phyloP scores from a whole-genome alignment of 1,140 invertebrate genomes.

The Spodoptera litura region DNA sequence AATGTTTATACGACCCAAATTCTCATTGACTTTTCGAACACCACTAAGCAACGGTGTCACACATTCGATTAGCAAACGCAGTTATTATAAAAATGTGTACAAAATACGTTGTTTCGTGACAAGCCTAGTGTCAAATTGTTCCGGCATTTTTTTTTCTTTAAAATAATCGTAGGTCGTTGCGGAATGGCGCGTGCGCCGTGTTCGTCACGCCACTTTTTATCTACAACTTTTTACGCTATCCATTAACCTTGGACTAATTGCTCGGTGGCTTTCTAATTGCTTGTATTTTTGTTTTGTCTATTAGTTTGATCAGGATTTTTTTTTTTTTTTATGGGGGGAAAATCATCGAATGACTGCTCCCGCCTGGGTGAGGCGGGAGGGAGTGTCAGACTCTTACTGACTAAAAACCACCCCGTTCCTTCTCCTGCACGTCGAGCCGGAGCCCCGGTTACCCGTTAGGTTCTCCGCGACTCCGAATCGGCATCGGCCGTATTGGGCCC shows the following conservation, averaged over 20 bases:
- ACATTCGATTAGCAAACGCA: constrained; percentile 29
- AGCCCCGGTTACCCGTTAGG: too few relatives aligned
- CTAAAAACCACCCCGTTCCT: too few relatives aligned
- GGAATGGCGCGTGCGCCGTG: constrained; percentile 64
- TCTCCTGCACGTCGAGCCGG: too few relatives aligned
- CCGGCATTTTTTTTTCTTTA: constrained; percentile 51
- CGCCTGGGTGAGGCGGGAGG: too few relatives aligned
- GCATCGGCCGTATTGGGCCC: too few relatives aligned
- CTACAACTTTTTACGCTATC: constrained; percentile 62
- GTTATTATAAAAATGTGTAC: constrained; percentile 40
- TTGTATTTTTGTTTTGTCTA: constrained; percentile 33
- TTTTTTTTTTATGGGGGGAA: too few relatives aligned
- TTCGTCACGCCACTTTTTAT: constrained; percentile 62
- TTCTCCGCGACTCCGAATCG: too few relatives aligned
- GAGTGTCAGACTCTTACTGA: too few relatives aligned
- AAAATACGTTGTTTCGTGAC: constrained; percentile 40
- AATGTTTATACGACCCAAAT: constrained; percentile 16
- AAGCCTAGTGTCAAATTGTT: constrained; percentile 50
- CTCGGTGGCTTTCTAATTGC: constrained; percentile 60
- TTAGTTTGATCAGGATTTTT: constrained; percentile 18
- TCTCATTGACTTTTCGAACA: constrained; percentile 11
- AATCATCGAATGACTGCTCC: too few relatives aligned
- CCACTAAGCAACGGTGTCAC: constrained; percentile 23
- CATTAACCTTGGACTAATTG: constrained; percentile 75
- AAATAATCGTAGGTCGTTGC: constrained; percentile 53